A percentile compares a stretch with the other conserved stretches of the same genome.
Conservation (phyloP, 1,140 invertebrate genomes). For the Drosophila jambulina region DNA sequence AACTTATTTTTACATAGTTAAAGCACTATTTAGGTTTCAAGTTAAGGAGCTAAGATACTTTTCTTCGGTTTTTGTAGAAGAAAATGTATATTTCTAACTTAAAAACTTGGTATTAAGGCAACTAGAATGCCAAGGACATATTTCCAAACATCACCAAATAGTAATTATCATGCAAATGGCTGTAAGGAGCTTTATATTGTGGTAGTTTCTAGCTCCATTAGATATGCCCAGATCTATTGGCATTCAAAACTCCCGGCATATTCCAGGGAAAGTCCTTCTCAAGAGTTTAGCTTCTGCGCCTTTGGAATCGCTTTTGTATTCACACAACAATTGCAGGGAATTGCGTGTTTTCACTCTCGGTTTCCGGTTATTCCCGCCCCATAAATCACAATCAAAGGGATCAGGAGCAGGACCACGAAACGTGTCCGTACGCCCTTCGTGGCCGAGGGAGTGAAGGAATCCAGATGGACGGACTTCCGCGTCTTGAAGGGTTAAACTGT, state of each 20-base stretch:
- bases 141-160: not conserved
- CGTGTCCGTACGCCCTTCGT: constrained; percentile 41
- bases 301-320: constrained; percentile 6
- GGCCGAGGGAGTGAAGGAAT: constrained; percentile 28
- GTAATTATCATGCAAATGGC: constrained; percentile 15
- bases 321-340: constrained; percentile 17
- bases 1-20: not conserved
- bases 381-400: constrained; percentile 74
- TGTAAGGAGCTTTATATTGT: not conserved
- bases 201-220: constrained; percentile 14
- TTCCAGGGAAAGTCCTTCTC: not conserved
- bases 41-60: not conserved
- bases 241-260: not conserved
- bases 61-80: not conserved
- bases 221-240: constrained; percentile 10
- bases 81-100: not conserved
- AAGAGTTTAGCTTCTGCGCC: constrained; percentile 13
- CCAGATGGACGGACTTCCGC: constrained; percentile 67
- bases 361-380: constrained; percentile 69
- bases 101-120: not conserved
- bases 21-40: not conserved
- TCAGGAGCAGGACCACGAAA: constrained; percentile 50
- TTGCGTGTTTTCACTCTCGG: constrained; percentile 28
- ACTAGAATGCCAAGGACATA: not conserved
- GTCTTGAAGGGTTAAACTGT: constrained; percentile 77